Evolutionary conservation across 2,113 vertebrate genomes (phyloP).

Genomic region (Notothenia rossii): DNA sequence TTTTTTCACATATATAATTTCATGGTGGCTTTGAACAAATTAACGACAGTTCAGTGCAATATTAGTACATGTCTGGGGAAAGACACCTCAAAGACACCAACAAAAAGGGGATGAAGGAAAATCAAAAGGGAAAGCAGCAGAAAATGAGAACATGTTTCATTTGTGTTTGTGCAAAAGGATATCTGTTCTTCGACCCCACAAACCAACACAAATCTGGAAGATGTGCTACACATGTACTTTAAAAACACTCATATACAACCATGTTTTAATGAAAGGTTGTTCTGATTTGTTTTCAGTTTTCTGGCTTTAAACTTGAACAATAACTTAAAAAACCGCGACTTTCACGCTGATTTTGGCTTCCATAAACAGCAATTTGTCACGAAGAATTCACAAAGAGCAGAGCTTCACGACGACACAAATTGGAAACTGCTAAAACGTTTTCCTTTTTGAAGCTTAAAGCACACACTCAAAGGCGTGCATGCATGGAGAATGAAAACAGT

Average conservation of each 20-base stretch:
- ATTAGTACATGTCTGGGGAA: constrained; percentile 49
- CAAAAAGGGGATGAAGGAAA: constrained; percentile 40
- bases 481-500: not conserved
- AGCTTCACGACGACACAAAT: not conserved
- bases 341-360: not conserved
- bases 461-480: not conserved
- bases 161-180: not conserved
- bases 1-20: constrained; percentile 69
- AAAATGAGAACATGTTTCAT: not conserved
- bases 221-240: not conserved
- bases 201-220: not conserved
- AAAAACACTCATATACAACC: too few species aligned
- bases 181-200: constrained; percentile 8
- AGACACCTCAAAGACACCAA: constrained; percentile 35
- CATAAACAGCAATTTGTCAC: constrained; percentile 2
- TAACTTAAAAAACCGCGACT: not conserved
- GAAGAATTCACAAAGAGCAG: not conserved
- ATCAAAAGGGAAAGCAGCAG: constrained; percentile 13
- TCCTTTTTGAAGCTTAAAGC: not conserved
- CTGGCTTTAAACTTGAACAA: not conserved
- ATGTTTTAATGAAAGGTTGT: not conserved
- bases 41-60: constrained; percentile 63
- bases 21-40: constrained; percentile 70
- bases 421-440: not conserved
- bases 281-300: not conserved